Percentiles rank a stretch among this genome's conserved stretches.
phyloP scores from a whole-genome alignment of 2,113 vertebrate species.

The Rhagologus leucostigma region DNA sequence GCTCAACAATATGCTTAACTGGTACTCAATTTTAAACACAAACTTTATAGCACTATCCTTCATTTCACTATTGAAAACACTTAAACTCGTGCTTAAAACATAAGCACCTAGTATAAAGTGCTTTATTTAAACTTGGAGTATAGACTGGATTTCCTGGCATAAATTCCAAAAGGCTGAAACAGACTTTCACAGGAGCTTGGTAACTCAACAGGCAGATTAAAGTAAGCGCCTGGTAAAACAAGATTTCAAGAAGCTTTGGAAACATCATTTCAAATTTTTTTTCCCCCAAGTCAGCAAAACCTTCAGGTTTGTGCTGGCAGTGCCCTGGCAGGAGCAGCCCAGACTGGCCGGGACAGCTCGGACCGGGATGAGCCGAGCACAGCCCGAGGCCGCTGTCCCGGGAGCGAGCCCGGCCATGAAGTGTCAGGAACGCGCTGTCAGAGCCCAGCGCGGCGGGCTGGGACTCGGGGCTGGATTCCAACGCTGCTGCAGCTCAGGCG shows the following conservation, averaged over 20 bases:
- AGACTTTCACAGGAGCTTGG: not conserved
- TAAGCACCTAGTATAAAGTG: not conserved
- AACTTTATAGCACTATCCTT: not conserved
- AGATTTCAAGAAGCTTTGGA: not conserved
- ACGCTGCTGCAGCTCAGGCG: not conserved
- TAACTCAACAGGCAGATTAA: not conserved
- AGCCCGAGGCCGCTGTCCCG: not conserved
- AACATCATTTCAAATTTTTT: fast-evolving
- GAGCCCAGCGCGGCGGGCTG: not conserved
- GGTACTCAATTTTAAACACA: not conserved
- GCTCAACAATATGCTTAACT: not conserved
- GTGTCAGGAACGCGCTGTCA: not conserved
- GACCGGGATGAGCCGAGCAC: not conserved
- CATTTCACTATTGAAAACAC: not conserved
- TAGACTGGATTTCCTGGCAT: not conserved
- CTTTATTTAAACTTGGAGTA: not conserved
- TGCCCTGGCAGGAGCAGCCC: not conserved
- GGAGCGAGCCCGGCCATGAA: not conserved
- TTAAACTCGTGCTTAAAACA: not conserved
- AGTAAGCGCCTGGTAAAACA: not conserved
- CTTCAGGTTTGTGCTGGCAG: not conserved
- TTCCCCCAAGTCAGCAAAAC: not conserved
- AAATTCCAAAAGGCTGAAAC: not conserved
- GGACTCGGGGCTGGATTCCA: not conserved
- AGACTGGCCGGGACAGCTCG: not conserved